A percentile compares a stretch with the other conserved stretches of the same genome.
phyloP scores from a whole-genome alignment of 2,797 vertebrate genomes.

The Vultur gryphus region DNA sequence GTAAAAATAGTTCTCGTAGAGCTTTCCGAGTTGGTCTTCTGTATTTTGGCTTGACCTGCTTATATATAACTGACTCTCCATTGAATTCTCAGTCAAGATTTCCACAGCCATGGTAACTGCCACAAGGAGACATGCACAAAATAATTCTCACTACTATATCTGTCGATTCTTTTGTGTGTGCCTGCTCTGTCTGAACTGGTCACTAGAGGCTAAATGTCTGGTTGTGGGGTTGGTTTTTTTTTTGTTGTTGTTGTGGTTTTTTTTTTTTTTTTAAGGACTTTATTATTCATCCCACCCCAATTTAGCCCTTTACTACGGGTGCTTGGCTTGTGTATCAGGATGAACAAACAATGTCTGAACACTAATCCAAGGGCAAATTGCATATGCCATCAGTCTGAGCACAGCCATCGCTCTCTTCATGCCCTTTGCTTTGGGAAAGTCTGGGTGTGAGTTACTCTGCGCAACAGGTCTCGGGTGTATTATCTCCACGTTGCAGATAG shows the following conservation, averaged over 20 bases:
- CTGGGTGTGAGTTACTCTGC: background rate
- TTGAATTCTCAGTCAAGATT: slow-evolving; percentile 34
- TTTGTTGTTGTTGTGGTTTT: background rate
- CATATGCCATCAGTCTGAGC: background rate
- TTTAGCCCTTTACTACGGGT: slow-evolving; percentile 2
- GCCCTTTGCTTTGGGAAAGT: slow-evolving; percentile 7
- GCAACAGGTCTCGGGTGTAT: background rate
- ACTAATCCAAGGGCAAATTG: background rate
- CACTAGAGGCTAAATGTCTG: background rate
- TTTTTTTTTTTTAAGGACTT: background rate
- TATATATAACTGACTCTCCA: slow-evolving; percentile 51
- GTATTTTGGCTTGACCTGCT: slow-evolving; percentile 40
- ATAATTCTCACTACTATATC: slow-evolving; percentile 44
- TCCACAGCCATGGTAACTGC: slow-evolving; percentile 44
- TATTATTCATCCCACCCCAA: background rate
- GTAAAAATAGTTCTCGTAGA: slow-evolving; percentile 16
- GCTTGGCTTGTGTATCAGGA: background rate
- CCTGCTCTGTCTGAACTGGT: background rate
- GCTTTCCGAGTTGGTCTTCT: background rate
- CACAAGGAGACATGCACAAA: slow-evolving; percentile 42
- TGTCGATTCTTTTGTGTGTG: background rate
- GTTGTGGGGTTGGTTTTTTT: background rate
- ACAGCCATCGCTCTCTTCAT: background rate
- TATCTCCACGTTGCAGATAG: background rate
- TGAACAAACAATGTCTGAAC: slow-evolving; percentile 23